phyloP scores from a whole-genome alignment of 2,113 vertebrate species.

The Halcyon malimbica region DNA sequence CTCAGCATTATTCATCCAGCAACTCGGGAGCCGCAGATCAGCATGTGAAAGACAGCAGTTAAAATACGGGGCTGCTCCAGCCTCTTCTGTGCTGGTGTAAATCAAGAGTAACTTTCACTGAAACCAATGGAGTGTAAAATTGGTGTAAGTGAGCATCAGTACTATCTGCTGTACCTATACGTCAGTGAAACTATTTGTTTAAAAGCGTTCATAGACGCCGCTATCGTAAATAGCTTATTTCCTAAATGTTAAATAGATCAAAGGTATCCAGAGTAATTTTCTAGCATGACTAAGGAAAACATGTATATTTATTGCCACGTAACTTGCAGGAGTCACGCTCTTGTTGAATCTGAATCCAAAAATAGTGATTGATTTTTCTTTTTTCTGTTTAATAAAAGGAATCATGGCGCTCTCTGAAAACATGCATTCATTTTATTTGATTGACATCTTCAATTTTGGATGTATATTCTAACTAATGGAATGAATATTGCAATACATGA shows the following conservation, averaged over 20 bases:
- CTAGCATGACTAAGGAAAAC: background rate
- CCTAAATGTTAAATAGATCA: conserved; percentile 43
- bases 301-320: conserved; percentile 8
- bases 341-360: conserved; percentile 5
- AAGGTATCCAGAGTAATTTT: conserved; percentile 47
- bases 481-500: conserved; percentile 60
- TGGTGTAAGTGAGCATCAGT: conserved; percentile 36
- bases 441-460: conserved; percentile 70
- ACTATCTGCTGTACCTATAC: background rate
- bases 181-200: conserved; percentile 41
- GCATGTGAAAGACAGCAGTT: background rate
- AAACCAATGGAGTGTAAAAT: conserved; percentile 47
- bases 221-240: conserved; percentile 49
- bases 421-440: conserved; percentile 66
- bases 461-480: conserved; percentile 63
- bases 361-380: conserved; percentile 21
- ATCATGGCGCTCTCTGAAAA: conserved; percentile 33
- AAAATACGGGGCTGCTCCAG: conserved; percentile 21
- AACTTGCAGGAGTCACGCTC: background rate
- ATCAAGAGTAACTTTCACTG: conserved; percentile 30
- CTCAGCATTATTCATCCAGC: conserved; percentile 38
- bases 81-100: background rate
- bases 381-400: conserved; percentile 60
- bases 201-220: conserved; percentile 1
- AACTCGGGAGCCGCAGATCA: background rate